phyloP scores from a whole-genome alignment of 2,797 vertebrate species.

The Sebastes vulpes region DNA sequence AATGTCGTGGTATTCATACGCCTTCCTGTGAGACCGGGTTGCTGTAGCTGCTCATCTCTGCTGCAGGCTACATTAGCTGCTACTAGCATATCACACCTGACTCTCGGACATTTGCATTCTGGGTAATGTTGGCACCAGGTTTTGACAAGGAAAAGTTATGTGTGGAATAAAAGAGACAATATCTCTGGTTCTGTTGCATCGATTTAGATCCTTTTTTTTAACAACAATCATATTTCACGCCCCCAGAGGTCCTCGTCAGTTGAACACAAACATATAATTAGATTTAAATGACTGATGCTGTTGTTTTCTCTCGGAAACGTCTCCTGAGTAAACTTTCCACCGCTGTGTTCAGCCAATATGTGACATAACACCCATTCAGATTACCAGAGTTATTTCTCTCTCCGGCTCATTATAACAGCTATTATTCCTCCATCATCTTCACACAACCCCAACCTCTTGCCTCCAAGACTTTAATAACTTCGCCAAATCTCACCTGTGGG shows the following conservation, averaged over 20 bases:
- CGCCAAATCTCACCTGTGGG: slow-evolving; percentile 3
- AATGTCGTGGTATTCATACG: too few relatives aligned
- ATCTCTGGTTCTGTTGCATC: too few relatives aligned
- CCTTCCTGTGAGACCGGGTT: too few relatives aligned
- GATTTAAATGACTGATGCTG: not conserved
- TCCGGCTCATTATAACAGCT: not conserved
- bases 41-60: too few relatives aligned
- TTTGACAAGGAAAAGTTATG: too few relatives aligned
- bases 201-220: too few relatives aligned
- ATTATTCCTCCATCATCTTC: slow-evolving; percentile 6
- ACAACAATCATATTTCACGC: not conserved
- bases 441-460: not conserved
- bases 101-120: too few relatives aligned
- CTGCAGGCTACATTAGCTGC: too few relatives aligned
- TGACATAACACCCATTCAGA: not conserved
- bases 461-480: slow-evolving; percentile 1
- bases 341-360: not conserved
- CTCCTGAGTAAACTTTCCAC: not conserved
- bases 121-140: too few relatives aligned
- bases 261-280: not conserved
- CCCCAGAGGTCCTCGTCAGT: not conserved
- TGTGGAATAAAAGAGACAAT: too few relatives aligned
- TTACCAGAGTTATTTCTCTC: not conserved
- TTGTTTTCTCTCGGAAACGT: not conserved
- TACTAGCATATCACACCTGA: too few relatives aligned